Evolutionary conservation across 2,797 vertebrate species (phyloP).

Genomic region (Chlorospingus flavigularis): DNA sequence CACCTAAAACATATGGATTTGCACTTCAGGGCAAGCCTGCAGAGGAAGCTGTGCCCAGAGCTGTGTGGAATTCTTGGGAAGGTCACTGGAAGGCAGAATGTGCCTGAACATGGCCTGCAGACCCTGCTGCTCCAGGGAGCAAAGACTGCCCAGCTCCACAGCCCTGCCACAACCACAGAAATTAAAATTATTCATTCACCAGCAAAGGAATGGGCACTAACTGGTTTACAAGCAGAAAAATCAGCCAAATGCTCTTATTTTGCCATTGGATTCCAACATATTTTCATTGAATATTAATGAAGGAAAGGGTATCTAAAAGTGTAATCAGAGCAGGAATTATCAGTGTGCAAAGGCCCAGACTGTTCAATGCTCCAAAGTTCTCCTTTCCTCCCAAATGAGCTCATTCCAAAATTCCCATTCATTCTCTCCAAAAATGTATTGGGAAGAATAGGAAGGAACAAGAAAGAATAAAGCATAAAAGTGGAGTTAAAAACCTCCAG

Average conservation of each 20-base stretch:
- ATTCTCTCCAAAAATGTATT: background rate
- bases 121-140: background rate
- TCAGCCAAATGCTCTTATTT: background rate
- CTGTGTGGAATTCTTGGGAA: slow-evolving; percentile 34
- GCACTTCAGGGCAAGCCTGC: slow-evolving; percentile 54
- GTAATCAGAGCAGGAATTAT: background rate
- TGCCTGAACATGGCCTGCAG: background rate
- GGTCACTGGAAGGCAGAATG: slow-evolving; percentile 43
- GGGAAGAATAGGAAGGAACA: background rate
- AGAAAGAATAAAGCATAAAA: background rate
- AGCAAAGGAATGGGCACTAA: background rate
- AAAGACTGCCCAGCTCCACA: background rate
- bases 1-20: slow-evolving; percentile 66
- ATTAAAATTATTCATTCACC: background rate
- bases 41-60: slow-evolving; percentile 26
- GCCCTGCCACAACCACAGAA: background rate
- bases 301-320: background rate
- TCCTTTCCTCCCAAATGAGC: background rate
- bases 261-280: background rate
- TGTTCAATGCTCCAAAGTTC: fast-evolving
- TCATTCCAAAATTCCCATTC: background rate
- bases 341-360: background rate
- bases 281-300: background rate
- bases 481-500: background rate
- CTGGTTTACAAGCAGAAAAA: background rate